Percentiles rank a stretch among this genome's conserved stretches.
These are phyloP conservation scores for Conus canariensis DNA, from an alignment of 2,888 invertebrate genomes.

Conservation along the genomic window DNA sequence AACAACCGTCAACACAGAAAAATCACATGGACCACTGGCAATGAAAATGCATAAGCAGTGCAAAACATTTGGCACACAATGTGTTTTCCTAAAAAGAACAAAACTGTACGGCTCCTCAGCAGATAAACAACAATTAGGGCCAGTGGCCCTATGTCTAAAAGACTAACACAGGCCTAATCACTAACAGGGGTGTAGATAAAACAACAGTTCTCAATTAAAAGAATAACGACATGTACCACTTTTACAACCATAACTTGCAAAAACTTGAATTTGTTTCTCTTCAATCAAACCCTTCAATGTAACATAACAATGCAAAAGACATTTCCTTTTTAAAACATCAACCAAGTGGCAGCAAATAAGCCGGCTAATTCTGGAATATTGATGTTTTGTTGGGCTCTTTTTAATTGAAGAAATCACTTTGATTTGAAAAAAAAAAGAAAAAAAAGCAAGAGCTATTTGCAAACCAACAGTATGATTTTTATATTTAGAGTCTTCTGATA, in stretches of 20 bases:
- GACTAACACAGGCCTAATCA: not conserved
- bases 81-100: not conserved
- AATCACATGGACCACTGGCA: not conserved
- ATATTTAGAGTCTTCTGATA: no score
- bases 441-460: no score
- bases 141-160: not conserved
- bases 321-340: not conserved
- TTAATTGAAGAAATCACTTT: no score
- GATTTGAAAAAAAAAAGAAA: no score
- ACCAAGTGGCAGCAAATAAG: no score
- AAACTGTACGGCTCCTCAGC: not conserved
- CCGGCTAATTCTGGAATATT: no score
- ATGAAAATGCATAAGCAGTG: conserved; percentile 3
- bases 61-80: conserved; percentile 22
- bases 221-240: not conserved
- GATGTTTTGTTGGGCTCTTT: no score
- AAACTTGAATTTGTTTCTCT: no score
- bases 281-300: no score
- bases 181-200: not conserved
- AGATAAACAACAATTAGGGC: not conserved
- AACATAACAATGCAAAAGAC: not conserved
- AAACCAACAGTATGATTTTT: no score
- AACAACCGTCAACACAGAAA: not conserved
- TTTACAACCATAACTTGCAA: no score
- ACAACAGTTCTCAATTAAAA: not conserved